Conservation (phyloP, 2,113 vertebrate species). For the Neotoma lepida region DNA sequence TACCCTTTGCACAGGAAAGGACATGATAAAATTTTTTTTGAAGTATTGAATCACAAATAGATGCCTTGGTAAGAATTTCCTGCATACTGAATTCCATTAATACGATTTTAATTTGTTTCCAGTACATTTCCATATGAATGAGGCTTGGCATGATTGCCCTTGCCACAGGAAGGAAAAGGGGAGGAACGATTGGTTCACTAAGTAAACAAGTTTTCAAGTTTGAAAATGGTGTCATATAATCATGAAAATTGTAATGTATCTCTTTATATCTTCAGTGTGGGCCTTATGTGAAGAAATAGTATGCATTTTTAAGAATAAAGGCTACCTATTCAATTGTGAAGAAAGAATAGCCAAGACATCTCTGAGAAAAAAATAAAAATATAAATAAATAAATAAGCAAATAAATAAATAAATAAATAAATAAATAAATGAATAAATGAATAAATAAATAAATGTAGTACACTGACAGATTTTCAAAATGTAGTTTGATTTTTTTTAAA, state of each 20-base stretch:
- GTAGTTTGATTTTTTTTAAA: background rate
- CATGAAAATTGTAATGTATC: background rate
- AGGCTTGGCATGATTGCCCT: background rate
- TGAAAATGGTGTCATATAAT: background rate
- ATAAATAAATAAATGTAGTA: background rate
- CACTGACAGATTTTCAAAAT: background rate
- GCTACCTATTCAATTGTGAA: background rate
- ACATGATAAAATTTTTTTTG: background rate
- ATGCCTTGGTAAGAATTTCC: background rate
- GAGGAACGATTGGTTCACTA: background rate
- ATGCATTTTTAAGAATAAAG: background rate
- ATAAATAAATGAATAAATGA: background rate
- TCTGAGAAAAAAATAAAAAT: background rate
- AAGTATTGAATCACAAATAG: slow-evolving; percentile 43
- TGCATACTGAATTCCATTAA: slow-evolving; percentile 19
- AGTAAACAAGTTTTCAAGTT: slow-evolving; percentile 46
- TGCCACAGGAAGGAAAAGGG: background rate
- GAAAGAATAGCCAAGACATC: background rate
- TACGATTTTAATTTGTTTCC: slow-evolving; percentile 42
- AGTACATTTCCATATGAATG: slow-evolving; percentile 52
- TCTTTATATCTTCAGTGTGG: background rate
- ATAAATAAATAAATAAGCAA: background rate
- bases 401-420: background rate
- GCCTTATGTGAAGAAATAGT: background rate
- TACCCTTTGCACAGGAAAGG: background rate